Percentiles rank a stretch among this genome's conserved stretches.
phyloP scores from a whole-genome alignment of 2,797 vertebrate genomes.

The Sitta carolinensis region DNA sequence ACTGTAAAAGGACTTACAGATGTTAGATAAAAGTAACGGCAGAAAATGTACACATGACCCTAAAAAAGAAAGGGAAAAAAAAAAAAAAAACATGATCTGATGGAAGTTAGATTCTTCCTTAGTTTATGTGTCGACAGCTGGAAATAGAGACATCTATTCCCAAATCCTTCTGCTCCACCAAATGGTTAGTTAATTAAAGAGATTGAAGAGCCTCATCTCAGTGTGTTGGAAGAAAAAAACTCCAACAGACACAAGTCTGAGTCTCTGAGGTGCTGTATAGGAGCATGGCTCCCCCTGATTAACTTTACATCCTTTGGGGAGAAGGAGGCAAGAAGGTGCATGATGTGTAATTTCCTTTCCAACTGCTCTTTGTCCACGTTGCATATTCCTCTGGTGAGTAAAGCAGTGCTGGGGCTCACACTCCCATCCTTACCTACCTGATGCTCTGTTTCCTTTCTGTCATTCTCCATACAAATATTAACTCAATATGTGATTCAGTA shows the following conservation, averaged over 20 bases:
- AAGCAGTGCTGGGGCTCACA: not conserved
- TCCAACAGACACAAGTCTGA: rapidly evolving
- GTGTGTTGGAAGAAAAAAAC: not conserved
- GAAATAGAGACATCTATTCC: not conserved
- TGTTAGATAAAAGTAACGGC: not conserved
- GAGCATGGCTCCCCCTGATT: not conserved
- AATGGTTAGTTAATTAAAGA: not conserved
- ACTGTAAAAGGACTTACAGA: not conserved
- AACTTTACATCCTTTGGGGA: not conserved
- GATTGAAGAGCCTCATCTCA: not conserved
- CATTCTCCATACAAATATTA: not conserved
- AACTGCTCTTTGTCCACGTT: not conserved
- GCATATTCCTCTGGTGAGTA: rapidly evolving
- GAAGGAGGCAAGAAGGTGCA: not conserved
- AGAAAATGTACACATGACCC: not conserved
- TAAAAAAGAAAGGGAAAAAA: not conserved
- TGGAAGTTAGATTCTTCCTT: not conserved
- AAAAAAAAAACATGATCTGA: not conserved
- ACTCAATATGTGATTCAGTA: not conserved
- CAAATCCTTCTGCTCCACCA: not conserved
- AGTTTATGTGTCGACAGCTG: not conserved
- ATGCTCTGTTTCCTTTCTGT: not conserved
- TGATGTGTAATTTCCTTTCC: not conserved
- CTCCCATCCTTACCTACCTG: not conserved
- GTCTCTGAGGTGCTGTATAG: not conserved